phyloP scores from a whole-genome alignment of 2,113 vertebrate genomes.

The Alectura lathami region DNA sequence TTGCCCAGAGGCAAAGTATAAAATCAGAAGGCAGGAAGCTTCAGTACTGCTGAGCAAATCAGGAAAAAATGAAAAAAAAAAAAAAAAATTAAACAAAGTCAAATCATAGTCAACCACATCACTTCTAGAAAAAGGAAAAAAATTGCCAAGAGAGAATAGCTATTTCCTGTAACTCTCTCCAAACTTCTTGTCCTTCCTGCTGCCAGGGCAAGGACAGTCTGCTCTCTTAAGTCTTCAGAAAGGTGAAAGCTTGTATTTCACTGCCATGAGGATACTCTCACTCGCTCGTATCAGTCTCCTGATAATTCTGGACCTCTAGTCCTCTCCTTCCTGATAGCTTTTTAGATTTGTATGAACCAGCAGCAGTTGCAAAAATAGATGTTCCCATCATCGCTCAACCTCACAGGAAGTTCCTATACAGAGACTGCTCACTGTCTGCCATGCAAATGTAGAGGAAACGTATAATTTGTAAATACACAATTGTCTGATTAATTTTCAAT shows the following conservation, averaged over 20 bases:
- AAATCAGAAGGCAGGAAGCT: not conserved
- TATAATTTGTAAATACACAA: rapidly evolving
- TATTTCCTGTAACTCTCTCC: not conserved
- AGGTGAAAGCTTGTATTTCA: not conserved
- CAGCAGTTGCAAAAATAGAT: not conserved
- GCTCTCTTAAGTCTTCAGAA: not conserved
- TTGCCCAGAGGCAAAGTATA: not conserved
- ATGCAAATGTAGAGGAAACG: not conserved
- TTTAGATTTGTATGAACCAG: not conserved
- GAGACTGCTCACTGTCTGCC: not conserved
- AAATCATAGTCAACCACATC: not conserved
- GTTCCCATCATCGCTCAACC: not conserved
- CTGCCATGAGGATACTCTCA: not conserved
- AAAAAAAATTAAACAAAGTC: not conserved
- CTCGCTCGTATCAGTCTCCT: not conserved
- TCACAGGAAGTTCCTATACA: not conserved
- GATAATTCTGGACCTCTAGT: not conserved
- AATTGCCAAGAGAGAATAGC: not conserved
- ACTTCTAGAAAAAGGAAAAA: not conserved
- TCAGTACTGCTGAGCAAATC: not conserved
- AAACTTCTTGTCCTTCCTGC: not conserved
- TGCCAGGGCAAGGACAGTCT: not conserved
- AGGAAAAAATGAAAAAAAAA: too few relatives aligned
- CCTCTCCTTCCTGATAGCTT: not conserved
- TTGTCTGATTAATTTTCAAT: not conserved